These are phyloP conservation scores for Lasiurus borealis DNA, from an alignment of 2,113 vertebrate species.

Conservation along the genomic window DNA sequence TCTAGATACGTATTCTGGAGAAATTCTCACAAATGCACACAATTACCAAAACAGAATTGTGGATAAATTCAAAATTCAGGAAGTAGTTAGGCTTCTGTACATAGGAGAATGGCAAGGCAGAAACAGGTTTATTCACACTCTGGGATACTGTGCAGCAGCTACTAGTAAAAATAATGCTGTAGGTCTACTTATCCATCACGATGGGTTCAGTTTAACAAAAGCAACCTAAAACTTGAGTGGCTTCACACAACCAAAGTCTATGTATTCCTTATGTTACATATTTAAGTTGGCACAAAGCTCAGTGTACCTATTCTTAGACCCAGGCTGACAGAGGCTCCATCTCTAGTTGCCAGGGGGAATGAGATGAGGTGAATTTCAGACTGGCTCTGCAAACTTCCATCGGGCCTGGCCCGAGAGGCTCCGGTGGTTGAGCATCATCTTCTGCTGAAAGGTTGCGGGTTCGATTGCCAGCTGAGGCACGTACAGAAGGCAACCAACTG, in stretches of 20 bases:
- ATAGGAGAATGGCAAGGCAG: constrained; percentile 34
- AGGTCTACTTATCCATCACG: too few species aligned
- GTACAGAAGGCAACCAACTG: too few species aligned
- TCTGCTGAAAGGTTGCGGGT: too few species aligned
- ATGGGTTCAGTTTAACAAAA: too few species aligned
- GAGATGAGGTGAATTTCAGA: constrained; percentile 39
- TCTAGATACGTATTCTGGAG: constrained; percentile 17
- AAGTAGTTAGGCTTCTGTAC: constrained; percentile 40
- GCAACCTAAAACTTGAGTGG: too few species aligned
- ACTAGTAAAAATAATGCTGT: too few species aligned
- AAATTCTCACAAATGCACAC: constrained; percentile 41
- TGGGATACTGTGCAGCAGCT: too few species aligned
- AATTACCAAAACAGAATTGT: constrained; percentile 44
- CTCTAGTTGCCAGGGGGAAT: constrained; percentile 29
- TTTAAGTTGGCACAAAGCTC: neutral
- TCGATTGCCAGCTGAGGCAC: too few species aligned
- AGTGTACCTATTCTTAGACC: constrained; percentile 45
- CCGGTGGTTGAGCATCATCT: too few species aligned
- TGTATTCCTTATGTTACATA: too few species aligned
- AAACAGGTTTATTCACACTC: neutral
- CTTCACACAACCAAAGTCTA: too few species aligned
- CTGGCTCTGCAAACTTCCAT: constrained; percentile 39
- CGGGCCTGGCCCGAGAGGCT: too few species aligned
- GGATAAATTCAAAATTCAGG: constrained; percentile 48
- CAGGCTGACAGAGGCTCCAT: constrained; percentile 5